phyloP scores from a whole-genome alignment of 2,113 vertebrate species.

The Lampris incognitus region DNA sequence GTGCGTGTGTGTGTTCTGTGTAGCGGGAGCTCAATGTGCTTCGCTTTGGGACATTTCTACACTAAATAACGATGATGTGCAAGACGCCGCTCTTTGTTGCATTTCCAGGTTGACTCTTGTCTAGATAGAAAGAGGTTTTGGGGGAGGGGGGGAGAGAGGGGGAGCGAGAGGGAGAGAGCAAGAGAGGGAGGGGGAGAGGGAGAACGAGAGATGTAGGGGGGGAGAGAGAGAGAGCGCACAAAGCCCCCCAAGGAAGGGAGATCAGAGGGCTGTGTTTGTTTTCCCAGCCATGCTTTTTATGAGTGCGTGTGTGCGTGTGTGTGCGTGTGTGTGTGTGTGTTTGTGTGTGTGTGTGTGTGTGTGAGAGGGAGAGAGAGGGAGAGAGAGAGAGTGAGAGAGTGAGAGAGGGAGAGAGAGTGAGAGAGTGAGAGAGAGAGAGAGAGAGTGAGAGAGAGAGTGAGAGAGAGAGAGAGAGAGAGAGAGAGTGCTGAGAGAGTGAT shows the following conservation, averaged over 20 bases:
- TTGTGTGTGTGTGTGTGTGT: too few relatives aligned
- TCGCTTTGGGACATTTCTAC: constrained; percentile 27
- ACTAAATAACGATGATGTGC: constrained; percentile 42
- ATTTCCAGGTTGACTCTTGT: constrained; percentile 64
- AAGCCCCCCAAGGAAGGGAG: constrained; percentile 56
- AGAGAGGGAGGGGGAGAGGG: too few relatives aligned
- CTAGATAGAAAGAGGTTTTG: constrained; percentile 54
- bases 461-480: too few relatives aligned
- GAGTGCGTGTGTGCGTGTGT: constrained; percentile 9
- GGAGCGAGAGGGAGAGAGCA: too few relatives aligned
- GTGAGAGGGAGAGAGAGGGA: too few relatives aligned
- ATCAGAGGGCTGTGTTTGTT: constrained; percentile 68
- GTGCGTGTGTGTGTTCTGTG: constrained; percentile 23
- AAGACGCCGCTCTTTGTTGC: constrained; percentile 53
- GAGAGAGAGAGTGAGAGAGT: too few relatives aligned
- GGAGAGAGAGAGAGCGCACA: constrained; percentile 31
- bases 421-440: too few relatives aligned
- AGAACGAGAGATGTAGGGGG: too few relatives aligned
- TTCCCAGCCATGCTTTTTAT: constrained; percentile 37
- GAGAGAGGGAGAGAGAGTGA: too few relatives aligned
- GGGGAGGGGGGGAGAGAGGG: too few relatives aligned
- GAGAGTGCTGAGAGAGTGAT: constrained; percentile 18
- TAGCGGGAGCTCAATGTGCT: constrained; percentile 13
- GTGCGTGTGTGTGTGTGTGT: constrained; percentile 11
- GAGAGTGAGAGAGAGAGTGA: too few relatives aligned